Percentiles rank a stretch among this genome's conserved stretches.
Conservation (phyloP, 2,888 invertebrate species). For the Mythimna ferrago region DNA sequence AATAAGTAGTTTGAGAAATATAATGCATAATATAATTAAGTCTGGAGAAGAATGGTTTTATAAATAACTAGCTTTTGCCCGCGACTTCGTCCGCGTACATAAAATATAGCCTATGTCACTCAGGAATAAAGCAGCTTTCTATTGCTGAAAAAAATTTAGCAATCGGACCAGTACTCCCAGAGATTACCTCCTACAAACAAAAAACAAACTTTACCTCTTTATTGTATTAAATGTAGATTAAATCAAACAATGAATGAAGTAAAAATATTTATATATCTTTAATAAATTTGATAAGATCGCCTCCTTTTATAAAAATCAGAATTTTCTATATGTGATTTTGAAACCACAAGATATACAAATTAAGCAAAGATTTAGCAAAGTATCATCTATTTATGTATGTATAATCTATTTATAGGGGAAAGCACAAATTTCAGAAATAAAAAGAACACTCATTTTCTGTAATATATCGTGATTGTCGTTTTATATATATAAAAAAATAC, state of each 20-base stretch:
- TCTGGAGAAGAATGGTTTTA: neutral
- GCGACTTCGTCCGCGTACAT: no score
- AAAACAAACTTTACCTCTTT: no score
- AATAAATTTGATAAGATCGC: neutral
- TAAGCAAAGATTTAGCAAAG: conserved; percentile 44
- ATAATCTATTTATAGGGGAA: conserved; percentile 70
- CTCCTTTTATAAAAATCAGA: neutral
- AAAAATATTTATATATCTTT: neutral
- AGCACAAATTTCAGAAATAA: conserved; percentile 83
- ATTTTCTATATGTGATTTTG: conserved; percentile 4
- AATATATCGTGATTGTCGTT: conserved; percentile 76
- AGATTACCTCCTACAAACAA: no score
- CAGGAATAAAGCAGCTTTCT: no score
- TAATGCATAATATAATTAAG: neutral
- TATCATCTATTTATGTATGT: conserved; percentile 57
- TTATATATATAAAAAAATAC: conserved; percentile 66
- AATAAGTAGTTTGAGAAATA: conserved; percentile 15
- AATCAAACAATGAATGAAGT: neutral
- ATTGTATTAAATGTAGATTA: neutral
- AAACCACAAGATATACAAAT: conserved; percentile 23
- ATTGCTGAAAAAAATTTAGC: no score
- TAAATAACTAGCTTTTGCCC: neutral
- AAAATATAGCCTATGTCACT: no score
- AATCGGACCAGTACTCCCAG: no score
- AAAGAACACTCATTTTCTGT: conserved; percentile 79